Conservation (phyloP, 92 coral and sea anemone genomes). For the Micromussa lordhowensis region DNA sequence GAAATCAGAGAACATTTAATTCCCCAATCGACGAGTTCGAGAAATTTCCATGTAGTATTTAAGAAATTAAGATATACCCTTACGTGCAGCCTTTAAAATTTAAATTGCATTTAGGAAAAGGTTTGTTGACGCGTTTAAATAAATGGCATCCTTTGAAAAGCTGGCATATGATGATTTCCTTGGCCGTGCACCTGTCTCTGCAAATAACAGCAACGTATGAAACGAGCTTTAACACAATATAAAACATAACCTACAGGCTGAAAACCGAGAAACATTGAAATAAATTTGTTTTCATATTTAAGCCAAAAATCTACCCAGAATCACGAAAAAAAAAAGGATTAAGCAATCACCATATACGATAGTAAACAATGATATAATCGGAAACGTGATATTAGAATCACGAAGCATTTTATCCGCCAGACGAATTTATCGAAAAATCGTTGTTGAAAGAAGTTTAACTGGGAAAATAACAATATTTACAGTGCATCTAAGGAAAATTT, state of each 20-base stretch:
- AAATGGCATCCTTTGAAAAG: conserved; percentile 1
- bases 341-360: not conserved
- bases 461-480: not conserved
- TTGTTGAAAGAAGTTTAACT: not conserved
- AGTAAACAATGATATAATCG: conserved; percentile 17
- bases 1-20: not conserved
- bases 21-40: not conserved
- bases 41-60: not conserved
- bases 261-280: not conserved
- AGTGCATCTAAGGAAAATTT: not conserved
- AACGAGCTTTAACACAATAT: not conserved
- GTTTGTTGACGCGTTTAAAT: not conserved
- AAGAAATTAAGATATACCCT: not conserved
- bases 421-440: not conserved
- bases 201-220: not conserved
- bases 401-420: not conserved
- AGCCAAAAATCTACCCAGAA: not conserved
- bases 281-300: not conserved
- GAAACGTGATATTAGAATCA: conserved; percentile 3
- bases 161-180: not conserved
- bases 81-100: not conserved
- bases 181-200: not conserved
- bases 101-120: not conserved
- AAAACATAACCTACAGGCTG: not conserved
- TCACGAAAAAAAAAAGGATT: not conserved